Evolutionary conservation across 1,140 invertebrate genomes (phyloP).

Genomic region (Drosophila persimilis): DNA sequence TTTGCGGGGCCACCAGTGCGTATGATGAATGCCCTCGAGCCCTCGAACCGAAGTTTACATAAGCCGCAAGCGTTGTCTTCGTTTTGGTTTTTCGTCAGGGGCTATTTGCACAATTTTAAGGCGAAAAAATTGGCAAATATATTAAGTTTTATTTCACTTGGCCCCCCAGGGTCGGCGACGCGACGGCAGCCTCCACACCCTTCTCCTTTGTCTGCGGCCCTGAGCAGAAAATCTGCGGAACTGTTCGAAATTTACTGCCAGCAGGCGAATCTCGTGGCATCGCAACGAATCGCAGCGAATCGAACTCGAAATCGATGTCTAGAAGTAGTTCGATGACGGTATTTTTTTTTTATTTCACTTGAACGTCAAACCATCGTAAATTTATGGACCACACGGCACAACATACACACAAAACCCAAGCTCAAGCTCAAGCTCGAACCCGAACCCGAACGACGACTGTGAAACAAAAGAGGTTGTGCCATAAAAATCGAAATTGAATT

Average conservation of each 20-base stretch:
- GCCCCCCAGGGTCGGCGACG: slow-evolving; percentile 22
- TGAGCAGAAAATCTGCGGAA: slow-evolving; percentile 25
- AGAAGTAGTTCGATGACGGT: slow-evolving; percentile 46
- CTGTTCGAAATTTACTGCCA: slow-evolving; percentile 28
- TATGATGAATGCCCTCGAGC: slow-evolving; percentile 64
- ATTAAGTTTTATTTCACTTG: slow-evolving; percentile 37
- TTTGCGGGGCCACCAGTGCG: slow-evolving; percentile 53
- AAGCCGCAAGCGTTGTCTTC: slow-evolving; percentile 46
- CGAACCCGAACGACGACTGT: slow-evolving; percentile 17
- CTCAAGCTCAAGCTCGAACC: slow-evolving; percentile 1
- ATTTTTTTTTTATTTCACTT: slow-evolving; percentile 38
- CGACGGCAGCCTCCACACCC: slow-evolving; percentile 7
- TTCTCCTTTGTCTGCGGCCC: slow-evolving; percentile 11
- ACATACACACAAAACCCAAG: no score
- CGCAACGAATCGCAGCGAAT: slow-evolving; percentile 24
- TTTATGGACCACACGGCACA: slow-evolving; percentile 28
- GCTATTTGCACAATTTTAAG: slow-evolving; percentile 57
- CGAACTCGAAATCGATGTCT: slow-evolving; percentile 15
- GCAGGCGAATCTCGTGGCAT: slow-evolving; percentile 22
- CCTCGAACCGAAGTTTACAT: slow-evolving; percentile 45
- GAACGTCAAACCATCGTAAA: slow-evolving; percentile 51
- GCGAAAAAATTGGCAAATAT: slow-evolving; percentile 48
- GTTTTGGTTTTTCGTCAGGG: slow-evolving; percentile 3
- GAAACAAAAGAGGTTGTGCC: slow-evolving; percentile 40
- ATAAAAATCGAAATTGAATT: slow-evolving; percentile 23